phyloP scores from a whole-genome alignment of 2,888 invertebrate species.

The Cynaeus angustus region DNA sequence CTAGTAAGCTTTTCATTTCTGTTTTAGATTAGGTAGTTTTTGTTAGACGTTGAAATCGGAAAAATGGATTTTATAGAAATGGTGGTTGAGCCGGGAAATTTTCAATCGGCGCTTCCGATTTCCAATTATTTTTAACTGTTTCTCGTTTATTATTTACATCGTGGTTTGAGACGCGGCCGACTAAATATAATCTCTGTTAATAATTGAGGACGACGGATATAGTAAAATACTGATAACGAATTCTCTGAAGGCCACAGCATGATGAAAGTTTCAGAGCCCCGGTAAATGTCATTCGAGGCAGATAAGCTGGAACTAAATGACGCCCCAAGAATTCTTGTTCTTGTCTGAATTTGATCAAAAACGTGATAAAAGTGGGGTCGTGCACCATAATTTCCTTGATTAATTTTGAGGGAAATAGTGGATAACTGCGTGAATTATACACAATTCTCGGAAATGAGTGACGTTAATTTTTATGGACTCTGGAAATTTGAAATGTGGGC shows the following conservation, averaged over 20 bases:
- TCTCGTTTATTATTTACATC: no score
- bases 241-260: conserved; percentile 4
- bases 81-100: background rate
- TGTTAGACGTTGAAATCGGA: background rate
- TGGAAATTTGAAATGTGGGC: no score
- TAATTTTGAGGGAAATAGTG: background rate
- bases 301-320: conserved; percentile 5
- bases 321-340: background rate
- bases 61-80: background rate
- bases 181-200: conserved; percentile 9
- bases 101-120: no score
- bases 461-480: no score
- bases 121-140: background rate
- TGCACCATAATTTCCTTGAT: background rate
- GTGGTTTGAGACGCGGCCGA: no score
- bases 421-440: no score
- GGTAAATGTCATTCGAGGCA: conserved; percentile 8
- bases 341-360: conserved; percentile 10
- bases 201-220: conserved; percentile 8
- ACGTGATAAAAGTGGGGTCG: background rate
- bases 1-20: conserved; percentile 25
- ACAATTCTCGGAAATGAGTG: no score
- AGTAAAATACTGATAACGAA: conserved; percentile 7
- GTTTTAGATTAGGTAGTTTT: conserved; percentile 25
- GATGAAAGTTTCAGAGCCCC: conserved; percentile 11